Evolutionary conservation across 2,113 vertebrate genomes (phyloP).

Genomic region (Odontesthes bonariensis): DNA sequence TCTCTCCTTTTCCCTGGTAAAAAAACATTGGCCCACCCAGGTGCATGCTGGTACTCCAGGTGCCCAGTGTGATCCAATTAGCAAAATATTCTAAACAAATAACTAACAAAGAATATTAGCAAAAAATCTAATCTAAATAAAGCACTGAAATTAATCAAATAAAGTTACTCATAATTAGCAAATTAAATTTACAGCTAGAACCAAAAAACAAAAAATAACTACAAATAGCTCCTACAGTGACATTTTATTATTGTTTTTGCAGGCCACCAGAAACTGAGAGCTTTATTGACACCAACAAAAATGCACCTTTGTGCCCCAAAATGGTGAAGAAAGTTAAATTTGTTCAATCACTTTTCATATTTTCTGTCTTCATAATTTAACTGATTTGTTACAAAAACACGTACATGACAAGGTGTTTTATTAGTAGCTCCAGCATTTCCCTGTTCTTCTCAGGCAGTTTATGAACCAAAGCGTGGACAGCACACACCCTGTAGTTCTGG

Average conservation of each 20-base stretch:
- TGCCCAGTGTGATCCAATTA: too few relatives aligned
- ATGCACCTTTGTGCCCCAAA: not conserved
- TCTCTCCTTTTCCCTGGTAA: too few relatives aligned
- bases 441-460: slow-evolving; percentile 93
- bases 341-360: slow-evolving; percentile 10
- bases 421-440: slow-evolving; percentile 96
- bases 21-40: too few relatives aligned
- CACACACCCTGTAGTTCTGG: slow-evolving; percentile 95
- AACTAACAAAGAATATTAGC: too few relatives aligned
- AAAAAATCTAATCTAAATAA: too few relatives aligned
- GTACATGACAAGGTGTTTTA: slow-evolving; percentile 95
- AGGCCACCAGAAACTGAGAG: not conserved
- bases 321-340: slow-evolving; percentile 43
- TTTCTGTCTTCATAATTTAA: not conserved
- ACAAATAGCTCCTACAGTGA: too few relatives aligned
- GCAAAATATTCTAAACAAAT: too few relatives aligned
- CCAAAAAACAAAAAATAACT: too few relatives aligned
- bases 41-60: too few relatives aligned
- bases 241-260: not conserved
- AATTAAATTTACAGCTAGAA: too few relatives aligned
- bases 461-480: slow-evolving; percentile 92
- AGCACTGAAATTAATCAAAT: too few relatives aligned
- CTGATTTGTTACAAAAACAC: slow-evolving; percentile 35
- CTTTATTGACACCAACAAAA: slow-evolving; percentile 8
- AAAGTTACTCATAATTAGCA: too few relatives aligned